phyloP scores from a whole-genome alignment of 2,888 invertebrate genomes.

The Drosophila borborema region DNA sequence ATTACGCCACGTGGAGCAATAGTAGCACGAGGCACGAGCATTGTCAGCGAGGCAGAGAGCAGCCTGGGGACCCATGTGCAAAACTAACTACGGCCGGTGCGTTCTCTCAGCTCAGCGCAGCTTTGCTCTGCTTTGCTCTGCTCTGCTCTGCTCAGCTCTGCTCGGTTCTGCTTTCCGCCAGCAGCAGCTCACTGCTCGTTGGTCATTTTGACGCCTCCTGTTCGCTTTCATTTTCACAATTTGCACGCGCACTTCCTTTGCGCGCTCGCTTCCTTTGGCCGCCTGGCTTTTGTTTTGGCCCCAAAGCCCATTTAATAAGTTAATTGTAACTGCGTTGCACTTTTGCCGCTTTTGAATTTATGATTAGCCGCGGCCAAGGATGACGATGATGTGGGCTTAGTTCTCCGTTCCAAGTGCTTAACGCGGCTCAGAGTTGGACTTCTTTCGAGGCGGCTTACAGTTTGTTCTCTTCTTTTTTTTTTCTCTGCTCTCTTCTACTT shows the following conservation, averaged over 20 bases:
- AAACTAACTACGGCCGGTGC: conserved; percentile 5
- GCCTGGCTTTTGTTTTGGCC: conserved; percentile 48
- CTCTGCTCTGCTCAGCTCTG: background rate
- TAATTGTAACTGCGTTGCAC: conserved; percentile 80
- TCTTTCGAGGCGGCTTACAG: conserved; percentile 38
- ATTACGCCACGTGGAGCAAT: conserved; percentile 37
- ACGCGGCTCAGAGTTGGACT: conserved; percentile 32
- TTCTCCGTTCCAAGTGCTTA: conserved; percentile 46
- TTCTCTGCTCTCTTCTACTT: conserved; percentile 8
- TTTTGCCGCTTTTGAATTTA: conserved; percentile 74
- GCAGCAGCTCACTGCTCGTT: conserved; percentile 3
- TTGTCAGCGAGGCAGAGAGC: background rate
- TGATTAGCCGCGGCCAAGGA: conserved; percentile 61
- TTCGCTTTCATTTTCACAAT: conserved; percentile 58
- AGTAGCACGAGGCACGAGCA: background rate
- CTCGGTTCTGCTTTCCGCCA: background rate
- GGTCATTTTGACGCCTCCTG: conserved; percentile 46
- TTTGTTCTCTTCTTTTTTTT: background rate
- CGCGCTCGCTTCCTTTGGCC: conserved; percentile 28
- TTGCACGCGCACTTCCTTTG: conserved; percentile 49
- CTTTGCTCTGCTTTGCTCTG: background rate
- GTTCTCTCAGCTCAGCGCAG: background rate
- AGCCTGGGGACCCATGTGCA: conserved; percentile 18
- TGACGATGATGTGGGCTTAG: conserved; percentile 40
- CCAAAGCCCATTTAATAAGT: conserved; percentile 80